Conservation (phyloP, 2,113 vertebrate species). For the Gnathochromis pfefferi region DNA sequence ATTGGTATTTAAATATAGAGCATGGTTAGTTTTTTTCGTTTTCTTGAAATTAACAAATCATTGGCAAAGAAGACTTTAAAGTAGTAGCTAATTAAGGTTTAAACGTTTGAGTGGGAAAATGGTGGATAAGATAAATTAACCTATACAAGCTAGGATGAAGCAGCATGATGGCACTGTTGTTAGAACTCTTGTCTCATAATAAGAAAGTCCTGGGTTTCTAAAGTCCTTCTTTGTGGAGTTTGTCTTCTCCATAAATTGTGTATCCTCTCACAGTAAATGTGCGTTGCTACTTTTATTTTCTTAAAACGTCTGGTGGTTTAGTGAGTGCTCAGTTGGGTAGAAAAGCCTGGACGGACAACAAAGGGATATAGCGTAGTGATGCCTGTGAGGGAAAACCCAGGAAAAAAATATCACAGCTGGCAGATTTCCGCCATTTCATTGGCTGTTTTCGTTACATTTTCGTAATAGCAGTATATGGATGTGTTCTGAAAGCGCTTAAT, state of each 20-base stretch:
- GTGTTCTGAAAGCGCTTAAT: neutral
- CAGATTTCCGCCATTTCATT: conserved; percentile 3
- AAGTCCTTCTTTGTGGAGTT: neutral
- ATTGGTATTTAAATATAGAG: neutral
- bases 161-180: neutral
- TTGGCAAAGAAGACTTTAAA: neutral
- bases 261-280: neutral
- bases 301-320: neutral
- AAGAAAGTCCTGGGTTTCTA: neutral
- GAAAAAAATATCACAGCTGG: rapidly evolving
- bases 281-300: neutral
- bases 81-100: neutral
- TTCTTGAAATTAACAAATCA: neutral
- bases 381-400: neutral
- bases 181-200: neutral
- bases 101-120: neutral
- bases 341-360: neutral
- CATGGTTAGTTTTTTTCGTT: neutral
- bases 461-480: neutral
- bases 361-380: neutral
- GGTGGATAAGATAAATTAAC: neutral
- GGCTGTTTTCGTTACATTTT: neutral
- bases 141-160: neutral
- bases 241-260: neutral
- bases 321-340: neutral